Base-by-base conservation (phyloP, 2,888 invertebrate genomes). In the Hirtodrosophila confusa region DNA sequence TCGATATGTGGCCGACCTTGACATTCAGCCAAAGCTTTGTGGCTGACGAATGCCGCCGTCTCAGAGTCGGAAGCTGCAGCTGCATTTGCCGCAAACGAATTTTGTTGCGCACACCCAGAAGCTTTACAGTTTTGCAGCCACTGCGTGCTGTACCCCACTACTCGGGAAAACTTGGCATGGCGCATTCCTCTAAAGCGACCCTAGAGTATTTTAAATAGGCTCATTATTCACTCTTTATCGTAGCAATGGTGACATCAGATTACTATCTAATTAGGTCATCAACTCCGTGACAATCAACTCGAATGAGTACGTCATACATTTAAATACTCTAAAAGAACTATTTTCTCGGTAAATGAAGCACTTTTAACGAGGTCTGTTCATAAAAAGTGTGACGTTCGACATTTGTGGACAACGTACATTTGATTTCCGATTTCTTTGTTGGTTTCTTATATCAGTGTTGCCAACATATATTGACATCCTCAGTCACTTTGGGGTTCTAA, bases 1-100 rank as follows among this genome's bases (percentile, higher is more conserved):
- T 82, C 86, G 60, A 82, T 82, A 77, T 43, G 43, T 33, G 24
- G 37, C 48, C 57, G 78, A 73, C 80, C 80, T 80, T 85, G 85
- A 80, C 78, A 33, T 72, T 56, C 45, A 29, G 12, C 44, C 10
- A 54, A 45, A 58, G 45, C 65, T 65, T 60, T 60, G 41, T 41
- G 33, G 37, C 47, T 35, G 24, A 12, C 12, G 61, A 48, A 56
- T 68, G 54, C 55, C 60, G 74, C 43, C 45, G 48, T 17, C 54
- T 10, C 9, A 31, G 7, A 37, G 35, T 29, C 29, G 27, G 54
- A 27, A 57, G 64, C 48, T 50, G 53, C 50, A 40, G 10, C 9
- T 73, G 78, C 77, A 77, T 11, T 27, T 61, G 70, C 68, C 78
- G 83, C 63, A 33, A 17, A 51, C 53, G 40, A 57, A 55, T 31